phyloP scores from a whole-genome alignment of 2,888 invertebrate species.

The Apotomis betuletana region DNA sequence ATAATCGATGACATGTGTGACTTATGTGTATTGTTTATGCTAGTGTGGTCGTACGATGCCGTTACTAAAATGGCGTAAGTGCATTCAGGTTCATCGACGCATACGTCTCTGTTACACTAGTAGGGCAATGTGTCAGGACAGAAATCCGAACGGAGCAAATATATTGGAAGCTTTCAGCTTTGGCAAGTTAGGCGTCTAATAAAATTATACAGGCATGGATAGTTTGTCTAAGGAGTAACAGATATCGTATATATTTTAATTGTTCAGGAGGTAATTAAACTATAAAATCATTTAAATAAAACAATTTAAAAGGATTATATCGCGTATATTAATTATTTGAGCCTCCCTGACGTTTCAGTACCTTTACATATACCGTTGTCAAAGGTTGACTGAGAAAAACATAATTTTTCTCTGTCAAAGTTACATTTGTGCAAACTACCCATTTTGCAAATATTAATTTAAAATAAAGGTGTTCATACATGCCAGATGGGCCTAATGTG shows the following conservation, averaged over 20 bases:
- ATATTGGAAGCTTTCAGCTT: constrained; percentile 5
- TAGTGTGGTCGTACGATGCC: background rate
- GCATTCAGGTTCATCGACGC: background rate
- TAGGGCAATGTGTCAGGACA: background rate
- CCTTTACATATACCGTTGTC: too few relatives aligned
- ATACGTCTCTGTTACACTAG: background rate
- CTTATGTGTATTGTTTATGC: constrained; percentile 3
- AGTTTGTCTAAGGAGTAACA: background rate
- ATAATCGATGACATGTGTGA: constrained; percentile 4
- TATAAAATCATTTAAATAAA: too few relatives aligned
- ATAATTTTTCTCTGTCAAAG: too few relatives aligned
- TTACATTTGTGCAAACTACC: too few relatives aligned
- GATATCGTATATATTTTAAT: background rate
- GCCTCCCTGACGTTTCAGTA: too few relatives aligned
- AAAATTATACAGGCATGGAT: background rate
- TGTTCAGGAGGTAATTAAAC: background rate
- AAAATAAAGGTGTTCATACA: too few relatives aligned
- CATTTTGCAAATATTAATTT: too few relatives aligned
- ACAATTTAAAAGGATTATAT: too few relatives aligned
- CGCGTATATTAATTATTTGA: too few relatives aligned
- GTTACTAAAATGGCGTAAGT: background rate
- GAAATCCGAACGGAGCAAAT: background rate
- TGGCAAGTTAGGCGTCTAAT: background rate
- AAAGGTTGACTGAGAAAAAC: too few relatives aligned
- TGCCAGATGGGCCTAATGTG: too few relatives aligned